Conservation (phyloP, 2,888 invertebrate genomes). For the Oeneis ivallda region DNA sequence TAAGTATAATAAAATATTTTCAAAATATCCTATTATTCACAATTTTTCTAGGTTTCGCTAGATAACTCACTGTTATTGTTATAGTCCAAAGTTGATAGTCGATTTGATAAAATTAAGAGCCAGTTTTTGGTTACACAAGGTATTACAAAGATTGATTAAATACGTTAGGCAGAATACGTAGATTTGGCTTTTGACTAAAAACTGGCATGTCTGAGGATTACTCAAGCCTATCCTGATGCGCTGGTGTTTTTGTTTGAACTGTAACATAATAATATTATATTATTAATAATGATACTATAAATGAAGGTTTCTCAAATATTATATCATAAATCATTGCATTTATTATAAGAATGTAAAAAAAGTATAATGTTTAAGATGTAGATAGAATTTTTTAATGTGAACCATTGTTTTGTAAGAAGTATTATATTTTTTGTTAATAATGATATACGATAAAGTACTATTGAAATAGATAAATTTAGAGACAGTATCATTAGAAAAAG, state of each 20-base stretch:
- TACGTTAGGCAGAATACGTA: no score
- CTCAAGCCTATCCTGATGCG: no score
- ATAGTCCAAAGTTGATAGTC: not conserved
- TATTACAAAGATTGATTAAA: no score
- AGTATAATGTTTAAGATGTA: conserved; percentile 24
- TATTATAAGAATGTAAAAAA: conserved; percentile 28
- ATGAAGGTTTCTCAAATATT: not conserved
- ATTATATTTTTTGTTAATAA: conserved; percentile 32
- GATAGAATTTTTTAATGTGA: conserved; percentile 34
- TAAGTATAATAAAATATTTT: not conserved
- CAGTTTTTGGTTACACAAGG: no score
- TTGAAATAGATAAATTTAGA: conserved; percentile 7
- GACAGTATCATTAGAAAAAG: conserved; percentile 33
- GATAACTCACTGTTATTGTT: not conserved
- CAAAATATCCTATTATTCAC: not conserved
- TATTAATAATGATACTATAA: no score
- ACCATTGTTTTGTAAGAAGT: conserved; percentile 34
- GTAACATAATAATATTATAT: no score
- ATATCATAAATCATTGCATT: conserved; percentile 23
- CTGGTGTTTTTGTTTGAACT: no score
- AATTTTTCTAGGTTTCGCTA: conserved; percentile 11
- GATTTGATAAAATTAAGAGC: not conserved
- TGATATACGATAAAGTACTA: conserved; percentile 24
- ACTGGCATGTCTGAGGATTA: no score
- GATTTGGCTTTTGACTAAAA: no score